Conservation (phyloP, 2,113 vertebrate genomes). For the Elachura formosa region DNA sequence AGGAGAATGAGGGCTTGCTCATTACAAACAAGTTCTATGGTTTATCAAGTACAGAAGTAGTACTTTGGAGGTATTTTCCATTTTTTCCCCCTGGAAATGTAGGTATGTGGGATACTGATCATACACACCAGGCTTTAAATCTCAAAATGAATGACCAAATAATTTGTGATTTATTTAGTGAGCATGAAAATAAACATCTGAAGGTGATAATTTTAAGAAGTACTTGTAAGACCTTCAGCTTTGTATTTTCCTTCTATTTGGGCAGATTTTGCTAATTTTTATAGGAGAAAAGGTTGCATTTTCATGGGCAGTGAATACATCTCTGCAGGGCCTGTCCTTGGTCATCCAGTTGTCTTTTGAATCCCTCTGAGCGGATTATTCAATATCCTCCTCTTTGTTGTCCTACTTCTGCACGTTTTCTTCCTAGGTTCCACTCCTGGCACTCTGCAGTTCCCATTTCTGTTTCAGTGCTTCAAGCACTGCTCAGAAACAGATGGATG, state of each 20-base stretch:
- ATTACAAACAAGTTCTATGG: not conserved
- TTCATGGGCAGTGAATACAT: not conserved
- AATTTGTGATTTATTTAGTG: not conserved
- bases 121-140: not conserved
- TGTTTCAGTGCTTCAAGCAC: conserved; percentile 59
- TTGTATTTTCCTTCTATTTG: not conserved
- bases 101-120: conserved; percentile 14
- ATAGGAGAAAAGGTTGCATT: not conserved
- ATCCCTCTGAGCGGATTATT: conserved; percentile 50
- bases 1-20: not conserved
- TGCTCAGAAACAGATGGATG: conserved; percentile 68
- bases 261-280: not conserved
- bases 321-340: not conserved
- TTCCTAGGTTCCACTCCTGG: conserved; percentile 55
- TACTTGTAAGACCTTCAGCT: not conserved
- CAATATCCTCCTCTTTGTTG: conserved; percentile 36
- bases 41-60: conserved; percentile 24
- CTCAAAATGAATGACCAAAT: not conserved
- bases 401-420: not conserved
- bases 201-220: not conserved
- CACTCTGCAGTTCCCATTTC: conserved; percentile 58
- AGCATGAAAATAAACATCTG: not conserved
- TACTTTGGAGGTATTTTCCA: conserved; percentile 15
- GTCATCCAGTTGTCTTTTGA: conserved; percentile 40
- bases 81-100: not conserved